Conservation (phyloP, 2,113 vertebrate genomes). For the Theropithecus gelada region DNA sequence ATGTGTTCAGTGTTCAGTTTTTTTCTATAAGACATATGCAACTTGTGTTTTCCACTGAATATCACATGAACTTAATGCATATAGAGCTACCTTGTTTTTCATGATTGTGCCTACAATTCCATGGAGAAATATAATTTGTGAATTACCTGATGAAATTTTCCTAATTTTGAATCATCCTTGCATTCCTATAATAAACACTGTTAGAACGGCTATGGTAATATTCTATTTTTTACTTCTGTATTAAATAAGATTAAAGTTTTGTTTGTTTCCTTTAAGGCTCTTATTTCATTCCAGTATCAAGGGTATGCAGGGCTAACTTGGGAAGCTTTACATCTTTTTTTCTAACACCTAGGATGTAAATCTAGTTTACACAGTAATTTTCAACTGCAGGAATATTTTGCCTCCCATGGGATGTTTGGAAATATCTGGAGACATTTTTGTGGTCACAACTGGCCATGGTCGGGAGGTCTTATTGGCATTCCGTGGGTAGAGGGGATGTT, state of each 20-base stretch:
- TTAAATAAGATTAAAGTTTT: neutral
- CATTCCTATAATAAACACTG: neutral
- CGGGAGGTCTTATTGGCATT: neutral
- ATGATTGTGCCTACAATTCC: neutral
- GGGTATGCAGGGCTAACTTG: neutral
- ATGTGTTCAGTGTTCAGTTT: neutral
- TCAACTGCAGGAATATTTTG: neutral
- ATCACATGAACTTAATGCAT: neutral
- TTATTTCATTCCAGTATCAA: neutral
- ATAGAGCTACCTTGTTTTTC: neutral
- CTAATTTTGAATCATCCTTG: constrained; percentile 15
- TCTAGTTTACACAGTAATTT: neutral
- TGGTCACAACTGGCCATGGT: neutral
- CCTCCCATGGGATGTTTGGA: neutral
- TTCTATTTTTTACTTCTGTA: neutral
- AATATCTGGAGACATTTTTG: neutral
- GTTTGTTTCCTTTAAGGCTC: neutral
- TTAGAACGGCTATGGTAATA: neutral
- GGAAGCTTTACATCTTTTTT: neutral
- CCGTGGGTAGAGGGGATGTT: neutral
- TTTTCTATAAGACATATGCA: neutral
- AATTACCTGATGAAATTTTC: neutral
- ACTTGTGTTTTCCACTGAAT: neutral
- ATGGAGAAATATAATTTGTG: neutral
- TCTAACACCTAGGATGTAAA: neutral